Evolutionary conservation across 2,113 vertebrate species (phyloP).

Genomic region (Cryptotis parvus): DNA sequence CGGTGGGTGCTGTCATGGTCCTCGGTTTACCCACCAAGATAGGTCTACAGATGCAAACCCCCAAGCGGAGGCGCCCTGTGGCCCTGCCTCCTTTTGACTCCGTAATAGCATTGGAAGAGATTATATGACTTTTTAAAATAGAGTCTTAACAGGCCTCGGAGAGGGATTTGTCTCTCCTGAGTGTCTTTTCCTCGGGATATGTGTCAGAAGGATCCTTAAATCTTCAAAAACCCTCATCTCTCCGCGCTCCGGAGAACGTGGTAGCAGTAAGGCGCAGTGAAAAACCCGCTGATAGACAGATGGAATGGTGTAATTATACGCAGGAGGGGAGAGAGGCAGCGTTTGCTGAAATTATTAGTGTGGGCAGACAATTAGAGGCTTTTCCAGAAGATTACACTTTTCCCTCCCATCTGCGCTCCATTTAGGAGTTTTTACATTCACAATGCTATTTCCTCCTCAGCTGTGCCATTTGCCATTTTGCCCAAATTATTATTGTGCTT

Average conservation of each 20-base stretch:
- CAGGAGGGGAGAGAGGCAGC: conserved; percentile 86
- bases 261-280: conserved; percentile 84
- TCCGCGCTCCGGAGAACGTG: conserved; percentile 66
- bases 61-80: background rate
- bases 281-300: conserved; percentile 92
- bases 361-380: conserved; percentile 92
- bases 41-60: background rate
- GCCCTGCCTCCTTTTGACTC: conserved; percentile 65
- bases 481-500: conserved; percentile 79
- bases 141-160: conserved; percentile 62
- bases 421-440: conserved; percentile 78
- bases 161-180: conserved; percentile 83
- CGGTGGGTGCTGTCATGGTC: background rate
- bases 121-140: conserved; percentile 65
- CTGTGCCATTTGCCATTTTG: conserved; percentile 76
- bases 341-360: conserved; percentile 88
- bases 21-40: background rate
- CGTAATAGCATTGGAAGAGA: background rate
- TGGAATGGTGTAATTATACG: conserved; percentile 92
- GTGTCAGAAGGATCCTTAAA: conserved; percentile 87
- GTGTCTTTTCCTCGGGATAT: conserved; percentile 81
- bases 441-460: conserved; percentile 79
- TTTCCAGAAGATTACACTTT: conserved; percentile 92
- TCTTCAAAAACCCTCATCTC: conserved; percentile 80
- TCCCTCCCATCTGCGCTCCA: conserved; percentile 90